phyloP scores from a whole-genome alignment of 2,797 vertebrate species.

The Poecilia gillii region DNA sequence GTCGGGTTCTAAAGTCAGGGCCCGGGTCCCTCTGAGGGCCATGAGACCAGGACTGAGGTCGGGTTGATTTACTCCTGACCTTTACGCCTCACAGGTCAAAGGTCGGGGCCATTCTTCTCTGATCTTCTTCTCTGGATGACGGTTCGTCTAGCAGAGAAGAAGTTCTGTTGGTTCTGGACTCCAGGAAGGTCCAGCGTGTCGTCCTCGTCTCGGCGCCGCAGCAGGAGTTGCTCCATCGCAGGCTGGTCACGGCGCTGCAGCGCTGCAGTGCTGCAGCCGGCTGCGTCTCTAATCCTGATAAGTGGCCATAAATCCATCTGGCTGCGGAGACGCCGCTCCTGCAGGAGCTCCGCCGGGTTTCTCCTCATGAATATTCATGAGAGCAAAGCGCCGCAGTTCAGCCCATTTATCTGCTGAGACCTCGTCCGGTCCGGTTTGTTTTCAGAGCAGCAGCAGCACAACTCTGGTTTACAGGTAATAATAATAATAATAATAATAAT shows the following conservation, averaged over 20 bases:
- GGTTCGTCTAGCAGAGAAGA: not conserved
- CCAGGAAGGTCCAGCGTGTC: too few species aligned
- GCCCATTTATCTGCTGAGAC: slow-evolving; percentile 42
- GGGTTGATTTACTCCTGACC: slow-evolving; percentile 13
- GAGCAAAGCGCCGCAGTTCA: slow-evolving; percentile 59
- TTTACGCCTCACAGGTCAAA: slow-evolving; percentile 6
- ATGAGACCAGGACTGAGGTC: not conserved
- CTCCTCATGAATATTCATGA: slow-evolving; percentile 65
- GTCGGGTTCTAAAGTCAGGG: slow-evolving; percentile 1
- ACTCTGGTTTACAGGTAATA: not conserved
- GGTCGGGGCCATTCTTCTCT: not conserved
- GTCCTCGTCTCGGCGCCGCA: too few species aligned
- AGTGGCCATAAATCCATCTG: slow-evolving; percentile 68
- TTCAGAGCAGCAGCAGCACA: not conserved
- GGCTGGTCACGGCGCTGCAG: slow-evolving; percentile 31
- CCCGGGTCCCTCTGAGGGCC: not conserved
- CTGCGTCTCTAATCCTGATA: slow-evolving; percentile 69
- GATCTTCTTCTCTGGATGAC: not conserved
- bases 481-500: not conserved
- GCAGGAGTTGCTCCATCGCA: not conserved
- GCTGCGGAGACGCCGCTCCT: slow-evolving; percentile 10
- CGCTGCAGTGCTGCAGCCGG: slow-evolving; percentile 4
- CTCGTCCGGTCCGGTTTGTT: slow-evolving; percentile 10
- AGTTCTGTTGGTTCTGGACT: not conserved
- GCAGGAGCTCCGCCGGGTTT: slow-evolving; percentile 34